A percentile compares a stretch with the other conserved stretches of the same genome.
These are phyloP conservation scores for Beroe ovata DNA, from an alignment of 37 sponge, comb jelly and placozoan genomes.

Conservation along the genomic window DNA sequence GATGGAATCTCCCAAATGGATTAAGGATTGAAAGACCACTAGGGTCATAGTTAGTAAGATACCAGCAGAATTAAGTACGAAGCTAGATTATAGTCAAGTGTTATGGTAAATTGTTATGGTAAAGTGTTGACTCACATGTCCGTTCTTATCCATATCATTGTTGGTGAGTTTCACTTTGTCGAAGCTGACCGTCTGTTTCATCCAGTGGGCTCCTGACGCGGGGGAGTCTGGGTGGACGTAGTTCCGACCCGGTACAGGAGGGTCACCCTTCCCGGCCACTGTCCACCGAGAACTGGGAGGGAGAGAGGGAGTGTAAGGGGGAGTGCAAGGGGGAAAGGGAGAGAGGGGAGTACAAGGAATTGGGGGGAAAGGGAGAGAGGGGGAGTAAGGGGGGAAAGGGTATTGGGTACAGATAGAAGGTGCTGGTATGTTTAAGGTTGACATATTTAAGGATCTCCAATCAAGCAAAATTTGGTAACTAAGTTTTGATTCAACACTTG, in stretches of 20 bases:
- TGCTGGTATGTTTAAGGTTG: too few relatives aligned
- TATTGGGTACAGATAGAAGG: too few relatives aligned
- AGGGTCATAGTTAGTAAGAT: too few relatives aligned
- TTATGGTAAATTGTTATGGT: too few relatives aligned
- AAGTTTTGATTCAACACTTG: too few relatives aligned
- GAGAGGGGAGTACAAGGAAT: neutral
- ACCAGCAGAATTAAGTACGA: too few relatives aligned
- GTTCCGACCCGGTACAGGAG: conserved; percentile 75
- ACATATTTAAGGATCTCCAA: too few relatives aligned
- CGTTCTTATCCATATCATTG: conserved; percentile 90
- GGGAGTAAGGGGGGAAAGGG: neutral
- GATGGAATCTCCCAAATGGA: too few relatives aligned
- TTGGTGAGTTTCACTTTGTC: conserved; percentile 92
- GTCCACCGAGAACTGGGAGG: conserved; percentile 89
- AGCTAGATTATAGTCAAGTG: too few relatives aligned
- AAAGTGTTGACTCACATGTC: conserved; percentile 90
- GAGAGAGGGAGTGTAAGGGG: neutral
- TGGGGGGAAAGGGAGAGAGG: neutral
- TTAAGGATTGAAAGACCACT: too few relatives aligned
- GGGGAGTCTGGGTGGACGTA: conserved; percentile 97
- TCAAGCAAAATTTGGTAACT: too few relatives aligned
- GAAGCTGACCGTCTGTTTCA: conserved; percentile 91
- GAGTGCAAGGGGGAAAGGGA: neutral
- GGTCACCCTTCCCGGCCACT: conserved; percentile 94
- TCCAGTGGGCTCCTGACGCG: conserved; percentile 87